Evolutionary conservation across 2,113 vertebrate species (phyloP).

Genomic region (Leptodactylus fuscus): DNA sequence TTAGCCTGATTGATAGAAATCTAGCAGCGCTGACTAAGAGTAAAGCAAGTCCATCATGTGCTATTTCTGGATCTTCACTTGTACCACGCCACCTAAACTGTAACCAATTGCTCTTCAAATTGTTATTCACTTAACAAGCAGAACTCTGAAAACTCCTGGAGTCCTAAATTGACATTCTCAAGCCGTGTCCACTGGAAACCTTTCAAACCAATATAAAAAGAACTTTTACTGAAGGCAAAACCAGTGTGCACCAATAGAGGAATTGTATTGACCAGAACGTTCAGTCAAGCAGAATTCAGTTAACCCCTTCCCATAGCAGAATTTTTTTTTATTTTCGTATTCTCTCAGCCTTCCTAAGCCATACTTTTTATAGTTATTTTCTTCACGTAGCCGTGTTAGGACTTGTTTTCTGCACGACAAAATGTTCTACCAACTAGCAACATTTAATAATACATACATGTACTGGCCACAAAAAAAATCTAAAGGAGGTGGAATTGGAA

Average conservation of each 20-base stretch:
- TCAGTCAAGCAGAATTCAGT: not conserved
- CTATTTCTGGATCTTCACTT: not conserved
- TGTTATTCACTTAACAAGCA: not conserved
- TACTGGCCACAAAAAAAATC: no score
- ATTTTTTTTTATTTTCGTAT: no score
- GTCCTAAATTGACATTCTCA: constrained; percentile 6
- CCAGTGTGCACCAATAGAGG: not conserved
- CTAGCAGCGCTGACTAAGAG: not conserved
- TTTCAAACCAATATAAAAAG: not conserved
- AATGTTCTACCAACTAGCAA: no score
- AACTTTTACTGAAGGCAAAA: not conserved
- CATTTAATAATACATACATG: no score
- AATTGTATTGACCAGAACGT: not conserved
- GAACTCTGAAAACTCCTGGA: constrained; percentile 8
- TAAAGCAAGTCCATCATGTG: not conserved
- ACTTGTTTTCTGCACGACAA: no score
- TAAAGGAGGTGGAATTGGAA: no score
- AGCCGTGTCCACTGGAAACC: not conserved
- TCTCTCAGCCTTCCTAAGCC: no score
- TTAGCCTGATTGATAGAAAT: not conserved
- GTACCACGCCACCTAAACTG: not conserved
- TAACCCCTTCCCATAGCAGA: no score
- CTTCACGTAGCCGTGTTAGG: no score
- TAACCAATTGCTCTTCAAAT: not conserved
- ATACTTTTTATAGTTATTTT: no score